Evolutionary conservation across 1,140 invertebrate genomes (phyloP).

Genomic region (Gryllus bimaculatus): DNA sequence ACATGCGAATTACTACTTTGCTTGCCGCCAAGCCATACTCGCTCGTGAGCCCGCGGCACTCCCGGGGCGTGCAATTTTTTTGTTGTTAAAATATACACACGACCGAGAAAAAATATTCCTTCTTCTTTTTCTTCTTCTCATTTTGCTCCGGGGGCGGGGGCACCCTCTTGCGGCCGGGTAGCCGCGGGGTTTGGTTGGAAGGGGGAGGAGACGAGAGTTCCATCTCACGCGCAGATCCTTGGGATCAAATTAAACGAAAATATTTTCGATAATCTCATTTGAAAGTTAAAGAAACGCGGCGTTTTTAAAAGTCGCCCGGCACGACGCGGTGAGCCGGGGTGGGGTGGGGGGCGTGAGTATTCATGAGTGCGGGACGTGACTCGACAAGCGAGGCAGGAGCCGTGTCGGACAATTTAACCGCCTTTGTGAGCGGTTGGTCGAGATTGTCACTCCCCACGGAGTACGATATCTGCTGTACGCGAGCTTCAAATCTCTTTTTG

Average conservation of each 20-base stretch:
- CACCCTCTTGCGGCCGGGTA: too few species aligned
- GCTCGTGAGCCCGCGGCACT: too few species aligned
- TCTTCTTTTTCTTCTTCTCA: too few species aligned
- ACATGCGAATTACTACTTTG: background rate
- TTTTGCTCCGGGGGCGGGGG: too few species aligned
- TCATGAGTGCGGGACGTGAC: background rate
- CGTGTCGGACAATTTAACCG: background rate
- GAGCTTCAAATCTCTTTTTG: too few species aligned
- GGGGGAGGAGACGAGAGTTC: background rate
- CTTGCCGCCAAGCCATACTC: too few species aligned
- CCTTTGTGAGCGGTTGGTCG: background rate
- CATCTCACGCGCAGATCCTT: background rate
- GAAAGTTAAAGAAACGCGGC: background rate
- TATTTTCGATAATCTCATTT: background rate
- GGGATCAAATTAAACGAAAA: background rate
- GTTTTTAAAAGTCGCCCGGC: background rate
- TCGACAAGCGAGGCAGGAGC: background rate
- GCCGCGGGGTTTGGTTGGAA: too few species aligned
- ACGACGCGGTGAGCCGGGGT: too few species aligned
- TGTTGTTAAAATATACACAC: background rate
- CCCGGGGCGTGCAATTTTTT: too few species aligned
- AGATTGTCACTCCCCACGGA: too few species aligned
- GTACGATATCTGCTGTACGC: too few species aligned
- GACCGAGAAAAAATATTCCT: background rate
- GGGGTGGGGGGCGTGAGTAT: background rate